A percentile compares a stretch with the other conserved stretches of the same genome.
Evolutionary conservation across 2,888 invertebrate genomes (phyloP).

Genomic region (Apantesis nais): DNA sequence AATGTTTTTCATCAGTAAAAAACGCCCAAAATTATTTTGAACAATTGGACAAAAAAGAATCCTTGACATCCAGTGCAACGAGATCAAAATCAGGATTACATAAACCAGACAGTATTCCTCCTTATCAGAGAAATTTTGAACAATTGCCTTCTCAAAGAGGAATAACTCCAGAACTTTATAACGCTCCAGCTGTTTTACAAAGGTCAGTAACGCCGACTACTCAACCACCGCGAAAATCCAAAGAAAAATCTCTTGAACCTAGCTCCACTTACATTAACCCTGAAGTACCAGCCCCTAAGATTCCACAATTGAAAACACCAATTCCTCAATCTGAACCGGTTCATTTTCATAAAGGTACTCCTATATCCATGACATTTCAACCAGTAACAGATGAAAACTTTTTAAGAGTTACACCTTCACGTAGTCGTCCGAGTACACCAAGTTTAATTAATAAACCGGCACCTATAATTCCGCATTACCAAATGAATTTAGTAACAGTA

Average conservation of each 20-base stretch:
- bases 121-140: constrained; percentile 88
- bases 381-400: constrained; percentile 86
- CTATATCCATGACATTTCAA: constrained; percentile 88
- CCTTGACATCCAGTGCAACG: constrained; percentile 64
- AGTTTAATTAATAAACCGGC: constrained; percentile 91
- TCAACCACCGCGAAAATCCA: constrained; percentile 70
- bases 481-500: constrained; percentile 90
- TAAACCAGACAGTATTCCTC: constrained; percentile 87
- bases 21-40: constrained; percentile 75
- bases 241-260: constrained; percentile 68
- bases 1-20: constrained; percentile 72
- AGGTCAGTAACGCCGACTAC: constrained; percentile 74
- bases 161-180: constrained; percentile 84
- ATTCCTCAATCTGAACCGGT: constrained; percentile 52
- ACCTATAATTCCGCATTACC: constrained; percentile 91
- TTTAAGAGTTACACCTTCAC: constrained; percentile 82
- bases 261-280: constrained; percentile 51
- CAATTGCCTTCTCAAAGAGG: constrained; percentile 85
- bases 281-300: constrained; percentile 54
- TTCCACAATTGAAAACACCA: constrained; percentile 48
- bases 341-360: constrained; percentile 80
- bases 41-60: constrained; percentile 74
- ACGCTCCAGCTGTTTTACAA: constrained; percentile 73
- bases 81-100: constrained; percentile 84
- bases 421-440: constrained; percentile 88